Conservation (phyloP, 2,888 invertebrate species). For the Sarcophaga variegata region DNA sequence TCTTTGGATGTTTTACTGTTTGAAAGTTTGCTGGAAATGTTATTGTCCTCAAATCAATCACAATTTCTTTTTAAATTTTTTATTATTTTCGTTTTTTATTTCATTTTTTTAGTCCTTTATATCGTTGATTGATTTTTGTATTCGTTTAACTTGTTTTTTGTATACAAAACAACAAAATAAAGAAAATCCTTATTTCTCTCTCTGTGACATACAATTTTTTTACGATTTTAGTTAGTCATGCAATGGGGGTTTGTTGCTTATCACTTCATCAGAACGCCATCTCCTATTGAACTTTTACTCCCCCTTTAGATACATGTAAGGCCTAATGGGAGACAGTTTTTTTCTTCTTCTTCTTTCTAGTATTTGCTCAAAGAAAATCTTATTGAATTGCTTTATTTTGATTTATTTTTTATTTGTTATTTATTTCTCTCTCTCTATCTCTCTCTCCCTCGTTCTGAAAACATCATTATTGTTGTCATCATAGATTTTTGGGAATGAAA, state of each 20-base stretch:
- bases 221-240: background rate
- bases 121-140: slow-evolving; percentile 64
- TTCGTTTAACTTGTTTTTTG: slow-evolving; percentile 22
- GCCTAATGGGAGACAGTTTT: slow-evolving; percentile 1
- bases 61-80: background rate
- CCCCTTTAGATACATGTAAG: background rate
- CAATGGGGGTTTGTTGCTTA: slow-evolving; percentile 16
- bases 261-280: background rate
- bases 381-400: slow-evolving; percentile 59
- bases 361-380: slow-evolving; percentile 15
- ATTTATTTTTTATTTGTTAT: slow-evolving; percentile 39
- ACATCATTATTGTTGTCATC: background rate
- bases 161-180: background rate
- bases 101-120: slow-evolving; percentile 36
- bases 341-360: slow-evolving; percentile 7
- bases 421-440: background rate
- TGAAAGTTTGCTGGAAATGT: background rate
- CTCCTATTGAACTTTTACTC: background rate
- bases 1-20: background rate
- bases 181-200: background rate
- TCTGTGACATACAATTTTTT: background rate
- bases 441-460: background rate
- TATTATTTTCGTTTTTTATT: background rate
- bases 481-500: background rate
- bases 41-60: slow-evolving; percentile 37